phyloP scores from a whole-genome alignment of 2,113 vertebrate genomes.

The Fregetta grallaria region DNA sequence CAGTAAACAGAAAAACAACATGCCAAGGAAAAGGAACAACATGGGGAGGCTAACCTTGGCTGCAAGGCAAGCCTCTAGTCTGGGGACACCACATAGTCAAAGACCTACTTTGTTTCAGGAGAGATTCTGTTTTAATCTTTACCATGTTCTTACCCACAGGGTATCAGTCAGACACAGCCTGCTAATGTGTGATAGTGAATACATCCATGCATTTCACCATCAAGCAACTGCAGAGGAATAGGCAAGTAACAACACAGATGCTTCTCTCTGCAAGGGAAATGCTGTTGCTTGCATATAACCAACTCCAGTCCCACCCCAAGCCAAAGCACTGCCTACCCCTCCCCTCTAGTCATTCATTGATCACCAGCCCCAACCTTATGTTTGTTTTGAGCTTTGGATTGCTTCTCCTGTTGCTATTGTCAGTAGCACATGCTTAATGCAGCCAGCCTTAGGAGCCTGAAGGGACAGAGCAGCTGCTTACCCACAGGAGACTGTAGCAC shows the following conservation, averaged over 20 bases:
- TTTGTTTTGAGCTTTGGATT: background rate
- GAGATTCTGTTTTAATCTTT: background rate
- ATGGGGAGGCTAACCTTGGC: accelerated
- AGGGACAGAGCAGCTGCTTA: background rate
- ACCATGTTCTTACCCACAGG: background rate
- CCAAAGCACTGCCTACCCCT: background rate
- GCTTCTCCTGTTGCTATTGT: background rate
- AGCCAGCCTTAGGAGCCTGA: background rate
- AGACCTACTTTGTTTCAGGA: background rate
- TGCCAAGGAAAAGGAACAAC: background rate
- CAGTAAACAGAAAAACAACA: background rate
- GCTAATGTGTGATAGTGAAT: accelerated
- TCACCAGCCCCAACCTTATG: background rate
- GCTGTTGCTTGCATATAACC: background rate
- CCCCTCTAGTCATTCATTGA: background rate
- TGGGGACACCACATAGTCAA: background rate
- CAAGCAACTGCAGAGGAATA: background rate
- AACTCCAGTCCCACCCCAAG: background rate
- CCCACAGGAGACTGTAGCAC: background rate
- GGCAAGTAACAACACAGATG: background rate
- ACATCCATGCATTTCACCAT: background rate
- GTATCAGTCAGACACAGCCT: background rate
- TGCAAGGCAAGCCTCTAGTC: background rate
- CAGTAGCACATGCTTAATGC: background rate
- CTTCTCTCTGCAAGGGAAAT: accelerated